These are phyloP conservation scores for Drosophila asahinai DNA, from an alignment of 1,140 invertebrate genomes.

Conservation along the genomic window DNA sequence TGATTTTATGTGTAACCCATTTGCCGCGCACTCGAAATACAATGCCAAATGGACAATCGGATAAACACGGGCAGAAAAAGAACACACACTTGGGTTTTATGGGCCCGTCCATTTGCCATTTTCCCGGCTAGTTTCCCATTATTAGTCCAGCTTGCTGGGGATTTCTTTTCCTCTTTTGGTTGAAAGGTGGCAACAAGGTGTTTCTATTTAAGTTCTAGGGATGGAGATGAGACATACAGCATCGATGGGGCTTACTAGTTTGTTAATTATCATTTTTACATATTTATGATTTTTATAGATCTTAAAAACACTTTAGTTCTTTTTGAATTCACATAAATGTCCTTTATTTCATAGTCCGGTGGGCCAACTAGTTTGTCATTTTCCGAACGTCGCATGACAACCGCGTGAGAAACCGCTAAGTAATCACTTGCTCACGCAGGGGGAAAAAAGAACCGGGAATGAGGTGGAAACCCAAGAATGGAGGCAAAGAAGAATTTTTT, in stretches of 20 bases:
- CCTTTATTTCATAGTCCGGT: neutral
- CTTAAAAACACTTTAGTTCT: neutral
- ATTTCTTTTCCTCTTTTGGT: slow-evolving; percentile 12
- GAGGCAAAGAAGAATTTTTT: slow-evolving; percentile 1
- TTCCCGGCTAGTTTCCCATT: slow-evolving; percentile 43
- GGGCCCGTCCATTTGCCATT: slow-evolving; percentile 40
- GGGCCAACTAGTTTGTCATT: slow-evolving; percentile 54
- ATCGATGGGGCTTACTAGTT: neutral
- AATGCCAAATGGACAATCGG: slow-evolving; percentile 22
- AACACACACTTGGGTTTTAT: slow-evolving; percentile 48
- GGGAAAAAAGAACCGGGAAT: neutral
- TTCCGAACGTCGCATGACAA: slow-evolving; percentile 38
- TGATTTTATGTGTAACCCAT: slow-evolving; percentile 60
- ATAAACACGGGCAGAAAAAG: slow-evolving; percentile 35
- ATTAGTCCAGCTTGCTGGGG: slow-evolving; percentile 17
- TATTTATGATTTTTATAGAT: too few relatives aligned
- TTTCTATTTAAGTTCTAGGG: neutral
- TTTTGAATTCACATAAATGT: neutral
- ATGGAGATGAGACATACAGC: neutral
- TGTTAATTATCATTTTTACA: neutral
- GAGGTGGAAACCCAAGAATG: slow-evolving; percentile 3
- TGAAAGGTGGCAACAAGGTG: slow-evolving; percentile 19
- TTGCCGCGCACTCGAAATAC: slow-evolving; percentile 42
- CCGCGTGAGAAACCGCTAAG: slow-evolving; percentile 55
- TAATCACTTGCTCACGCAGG: slow-evolving; percentile 52